A percentile compares a stretch with the other conserved stretches of the same genome.
Evolutionary conservation across 2,113 vertebrate genomes (phyloP).

Genomic region (Acrocephalus arundinaceus): DNA sequence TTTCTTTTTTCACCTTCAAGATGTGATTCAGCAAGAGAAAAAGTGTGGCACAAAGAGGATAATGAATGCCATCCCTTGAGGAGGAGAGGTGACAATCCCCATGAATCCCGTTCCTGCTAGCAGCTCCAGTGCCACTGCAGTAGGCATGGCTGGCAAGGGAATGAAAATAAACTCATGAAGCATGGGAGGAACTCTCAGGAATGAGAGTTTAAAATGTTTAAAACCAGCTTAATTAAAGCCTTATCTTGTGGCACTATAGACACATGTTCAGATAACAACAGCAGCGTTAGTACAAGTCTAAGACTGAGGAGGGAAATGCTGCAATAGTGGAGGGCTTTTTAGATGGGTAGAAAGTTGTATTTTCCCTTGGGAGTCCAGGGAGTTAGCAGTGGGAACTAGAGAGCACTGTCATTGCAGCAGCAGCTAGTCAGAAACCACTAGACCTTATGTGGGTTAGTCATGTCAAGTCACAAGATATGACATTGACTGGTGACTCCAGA

Average conservation of each 20-base stretch:
- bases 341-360: neutral
- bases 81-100: neutral
- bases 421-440: neutral
- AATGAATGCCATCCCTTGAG: neutral
- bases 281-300: neutral
- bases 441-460: conserved; percentile 1
- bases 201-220: neutral
- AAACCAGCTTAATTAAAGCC: neutral
- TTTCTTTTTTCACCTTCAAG: neutral
- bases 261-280: neutral
- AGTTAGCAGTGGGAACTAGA: neutral
- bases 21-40: neutral
- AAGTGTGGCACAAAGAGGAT: neutral
- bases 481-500: neutral
- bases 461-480: conserved; percentile 4
- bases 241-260: neutral
- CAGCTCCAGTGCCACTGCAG: neutral
- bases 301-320: neutral
- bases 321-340: neutral
- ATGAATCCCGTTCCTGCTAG: neutral
- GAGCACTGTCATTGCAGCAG: neutral
- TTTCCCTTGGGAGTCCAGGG: neutral
- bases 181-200: neutral
- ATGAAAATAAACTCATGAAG: neutral
- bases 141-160: neutral